Evolutionary conservation across 2,888 invertebrate genomes (phyloP).

Genomic region (Temnothorax rugatulus): DNA sequence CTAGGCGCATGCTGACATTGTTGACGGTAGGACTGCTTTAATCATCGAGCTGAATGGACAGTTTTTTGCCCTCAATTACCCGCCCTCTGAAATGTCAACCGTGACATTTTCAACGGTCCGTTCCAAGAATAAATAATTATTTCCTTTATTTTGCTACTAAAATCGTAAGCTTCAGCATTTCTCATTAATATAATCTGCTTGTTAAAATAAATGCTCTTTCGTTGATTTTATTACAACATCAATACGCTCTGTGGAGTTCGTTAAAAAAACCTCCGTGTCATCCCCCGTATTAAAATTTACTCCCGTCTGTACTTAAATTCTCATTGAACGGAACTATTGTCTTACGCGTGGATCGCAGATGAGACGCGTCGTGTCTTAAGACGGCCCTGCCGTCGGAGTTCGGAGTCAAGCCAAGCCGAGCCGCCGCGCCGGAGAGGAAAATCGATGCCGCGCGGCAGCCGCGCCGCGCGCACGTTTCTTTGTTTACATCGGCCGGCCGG

Average conservation of each 20-base stretch:
- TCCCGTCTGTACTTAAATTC: not conserved
- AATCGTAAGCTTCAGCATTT: not conserved
- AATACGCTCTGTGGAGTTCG: not conserved
- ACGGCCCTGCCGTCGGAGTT: constrained; percentile 2
- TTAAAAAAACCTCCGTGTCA: not conserved
- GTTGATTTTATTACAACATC: not conserved
- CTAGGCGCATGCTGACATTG: not conserved
- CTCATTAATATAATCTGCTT: not conserved
- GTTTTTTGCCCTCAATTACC: not conserved
- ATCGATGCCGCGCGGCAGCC: constrained; percentile 74
- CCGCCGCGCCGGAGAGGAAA: constrained; percentile 54
- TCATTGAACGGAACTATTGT: not conserved
- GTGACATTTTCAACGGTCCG: not conserved
- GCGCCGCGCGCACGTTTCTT: constrained; percentile 84
- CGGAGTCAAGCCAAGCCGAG: constrained; percentile 42
- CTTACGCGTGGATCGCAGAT: not conserved
- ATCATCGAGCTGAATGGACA: not conserved
- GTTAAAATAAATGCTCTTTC: not conserved
- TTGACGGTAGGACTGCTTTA: not conserved
- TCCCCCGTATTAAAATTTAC: not conserved
- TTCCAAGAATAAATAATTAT: not conserved
- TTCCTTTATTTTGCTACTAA: constrained; percentile 28
- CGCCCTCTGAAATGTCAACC: not conserved
- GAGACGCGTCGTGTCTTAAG: constrained; percentile 24
- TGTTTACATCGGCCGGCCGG: constrained; percentile 83